These are phyloP conservation scores for Chymomyza costata DNA, from an alignment of 1,140 invertebrate genomes.

Conservation along the genomic window DNA sequence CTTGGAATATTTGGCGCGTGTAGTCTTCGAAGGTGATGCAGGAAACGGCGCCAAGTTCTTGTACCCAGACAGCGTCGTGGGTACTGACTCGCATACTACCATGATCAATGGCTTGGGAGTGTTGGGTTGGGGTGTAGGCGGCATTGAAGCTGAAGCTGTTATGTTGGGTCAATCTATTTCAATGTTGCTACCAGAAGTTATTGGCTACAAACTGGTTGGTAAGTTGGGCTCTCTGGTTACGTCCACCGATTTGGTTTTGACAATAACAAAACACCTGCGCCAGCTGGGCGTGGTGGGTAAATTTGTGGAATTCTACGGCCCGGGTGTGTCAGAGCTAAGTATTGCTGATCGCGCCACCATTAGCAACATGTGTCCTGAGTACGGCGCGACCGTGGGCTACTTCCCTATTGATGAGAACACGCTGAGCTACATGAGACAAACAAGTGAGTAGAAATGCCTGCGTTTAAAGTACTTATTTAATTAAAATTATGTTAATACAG, in stretches of 20 bases:
- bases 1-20: conserved; percentile 94
- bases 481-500: conserved; percentile 76
- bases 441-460: conserved; percentile 79
- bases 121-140: conserved; percentile 82
- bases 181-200: conserved; percentile 96
- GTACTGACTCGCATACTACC: conserved; percentile 98
- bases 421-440: conserved; percentile 90
- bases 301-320: conserved; percentile 99
- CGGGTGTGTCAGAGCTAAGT: conserved; percentile 91
- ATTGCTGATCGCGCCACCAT: conserved; percentile 96
- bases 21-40: conserved; percentile 88
- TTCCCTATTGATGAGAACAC: conserved; percentile 95
- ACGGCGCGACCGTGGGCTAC: conserved; percentile 96
- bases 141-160: conserved; percentile 92
- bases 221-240: conserved; percentile 89
- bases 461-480: neutral
- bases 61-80: conserved; percentile 98
- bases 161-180: conserved; percentile 97
- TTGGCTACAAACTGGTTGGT: conserved; percentile 94
- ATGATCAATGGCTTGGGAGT: conserved; percentile 97
- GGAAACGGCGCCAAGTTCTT: conserved; percentile 76
- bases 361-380: conserved; percentile 99
- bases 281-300: conserved; percentile 97
- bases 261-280: conserved; percentile 97
- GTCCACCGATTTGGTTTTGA: conserved; percentile 97